Conservation (phyloP, 2,797 vertebrate genomes). For the Bradypodion pumilum region DNA sequence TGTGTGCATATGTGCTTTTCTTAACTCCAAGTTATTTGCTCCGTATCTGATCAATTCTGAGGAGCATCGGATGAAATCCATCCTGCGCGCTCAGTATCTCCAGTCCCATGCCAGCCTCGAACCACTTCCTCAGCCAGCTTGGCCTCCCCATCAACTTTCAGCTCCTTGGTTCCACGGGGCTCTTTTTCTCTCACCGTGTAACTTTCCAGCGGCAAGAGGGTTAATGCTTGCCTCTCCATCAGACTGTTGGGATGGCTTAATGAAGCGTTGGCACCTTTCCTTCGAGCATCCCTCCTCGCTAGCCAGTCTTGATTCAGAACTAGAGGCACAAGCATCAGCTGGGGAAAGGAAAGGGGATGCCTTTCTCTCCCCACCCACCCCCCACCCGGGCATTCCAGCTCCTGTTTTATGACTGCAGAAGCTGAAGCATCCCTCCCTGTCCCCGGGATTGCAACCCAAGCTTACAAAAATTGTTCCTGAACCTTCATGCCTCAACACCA, state of each 20-base stretch:
- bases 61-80: not conserved
- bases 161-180: not conserved
- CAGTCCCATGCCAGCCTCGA: not conserved
- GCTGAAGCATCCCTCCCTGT: too few relatives aligned
- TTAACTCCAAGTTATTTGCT: not conserved
- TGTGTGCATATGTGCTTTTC: not conserved
- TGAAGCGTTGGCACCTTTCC: not conserved
- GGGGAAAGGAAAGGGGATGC: not conserved
- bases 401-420: not conserved
- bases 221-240: not conserved
- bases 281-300: slow-evolving; percentile 10
- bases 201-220: not conserved
- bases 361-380: rapidly evolving
- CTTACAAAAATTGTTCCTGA: not conserved
- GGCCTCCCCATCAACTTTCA: too few relatives aligned
- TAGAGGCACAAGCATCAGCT: not conserved
- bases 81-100: not conserved
- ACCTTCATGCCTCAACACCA: not conserved
- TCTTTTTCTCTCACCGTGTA: not conserved
- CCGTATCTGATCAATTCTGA: too few relatives aligned
- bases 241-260: rapidly evolving
- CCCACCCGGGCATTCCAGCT: rapidly evolving
- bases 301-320: not conserved
- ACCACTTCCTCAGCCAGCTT: not conserved
- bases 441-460: not conserved